Evolutionary conservation across 2,113 vertebrate genomes (phyloP), one percentile per base, ranked within the genome.

Genomic region (Capreolus pygargus): DNA sequence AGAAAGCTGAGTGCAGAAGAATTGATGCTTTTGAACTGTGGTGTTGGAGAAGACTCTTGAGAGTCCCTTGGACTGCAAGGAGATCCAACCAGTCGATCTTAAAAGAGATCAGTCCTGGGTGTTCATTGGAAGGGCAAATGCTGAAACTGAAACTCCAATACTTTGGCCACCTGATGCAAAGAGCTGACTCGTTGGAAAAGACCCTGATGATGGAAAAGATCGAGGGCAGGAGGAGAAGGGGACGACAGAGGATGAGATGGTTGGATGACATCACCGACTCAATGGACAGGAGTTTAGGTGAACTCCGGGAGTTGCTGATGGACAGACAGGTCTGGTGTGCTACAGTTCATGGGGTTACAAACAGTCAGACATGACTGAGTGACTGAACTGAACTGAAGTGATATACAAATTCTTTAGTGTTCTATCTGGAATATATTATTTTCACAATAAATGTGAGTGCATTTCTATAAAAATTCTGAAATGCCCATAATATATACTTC

Each of bases 381-480:
- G 2, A 39, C 67, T 70, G n/a, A 70, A 36, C 36, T n/a, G 30
- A 64, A n/a, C 61, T 70, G n/a, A 70, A 39, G 10, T 39, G 19
- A 70, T 23, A 70, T 11, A 57, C 52, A 82, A 76, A 76, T 64
- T 47, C 8, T 19, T 55, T 57, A 30, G 5, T 89, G 33, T 33
- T 64, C 36, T 79, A 54, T 89, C 3, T 82, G 36, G 15, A 92
- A 84, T 89, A 25, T 55, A 83, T 30, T 70, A 17, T 55, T 11
- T 94, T 91, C 43, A 84, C 64, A 43, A 70, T 54, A 93, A 83
- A 84, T 79, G 4, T 76, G 15, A 95, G 33, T 16, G 23, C 39
- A 92, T 82, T 21, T 94, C 43, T n/a, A 85, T 94, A 84, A 84
- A 91, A 81, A 36, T 45, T 89, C 28, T 91, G 30, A 95, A 50